A percentile compares a stretch with the other conserved stretches of the same genome.
These are phyloP conservation scores for Hyposoter didymator DNA, from an alignment of 2,888 invertebrate species.

Conservation along the genomic window DNA sequence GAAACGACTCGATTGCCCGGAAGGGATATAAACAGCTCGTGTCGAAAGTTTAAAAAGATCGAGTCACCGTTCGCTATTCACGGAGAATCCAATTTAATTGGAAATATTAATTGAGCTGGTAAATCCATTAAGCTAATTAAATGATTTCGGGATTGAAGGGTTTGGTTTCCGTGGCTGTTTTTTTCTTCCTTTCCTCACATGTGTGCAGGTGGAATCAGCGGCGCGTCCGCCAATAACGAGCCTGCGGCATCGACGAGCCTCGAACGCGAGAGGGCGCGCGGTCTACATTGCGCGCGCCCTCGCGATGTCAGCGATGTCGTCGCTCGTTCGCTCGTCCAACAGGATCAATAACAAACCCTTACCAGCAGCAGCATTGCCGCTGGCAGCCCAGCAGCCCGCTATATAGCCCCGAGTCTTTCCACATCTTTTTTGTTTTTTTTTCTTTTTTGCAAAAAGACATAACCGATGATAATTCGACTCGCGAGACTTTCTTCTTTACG, in stretches of 20 bases:
- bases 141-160: neutral
- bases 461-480: neutral
- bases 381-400: conserved; percentile 42
- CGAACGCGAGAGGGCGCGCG: conserved; percentile 54
- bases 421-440: too few species aligned
- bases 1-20: neutral
- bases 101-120: neutral
- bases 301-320: conserved; percentile 26
- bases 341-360: conserved; percentile 79
- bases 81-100: neutral
- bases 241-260: neutral
- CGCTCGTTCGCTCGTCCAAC: conserved; percentile 56
- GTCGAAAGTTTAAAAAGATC: neutral
- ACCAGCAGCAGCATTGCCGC: conserved; percentile 32
- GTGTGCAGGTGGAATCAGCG: neutral
- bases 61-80: neutral
- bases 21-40: neutral
- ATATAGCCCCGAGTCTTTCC: conserved; percentile 8
- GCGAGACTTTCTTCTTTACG: neutral
- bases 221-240: neutral
- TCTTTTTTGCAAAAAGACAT: neutral
- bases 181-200: neutral
- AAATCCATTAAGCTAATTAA: neutral
- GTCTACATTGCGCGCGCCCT: conserved; percentile 29
- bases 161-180: neutral